Base-by-base conservation (phyloP, 2,888 invertebrate genomes). In the Cacoxenus indagator region DNA sequence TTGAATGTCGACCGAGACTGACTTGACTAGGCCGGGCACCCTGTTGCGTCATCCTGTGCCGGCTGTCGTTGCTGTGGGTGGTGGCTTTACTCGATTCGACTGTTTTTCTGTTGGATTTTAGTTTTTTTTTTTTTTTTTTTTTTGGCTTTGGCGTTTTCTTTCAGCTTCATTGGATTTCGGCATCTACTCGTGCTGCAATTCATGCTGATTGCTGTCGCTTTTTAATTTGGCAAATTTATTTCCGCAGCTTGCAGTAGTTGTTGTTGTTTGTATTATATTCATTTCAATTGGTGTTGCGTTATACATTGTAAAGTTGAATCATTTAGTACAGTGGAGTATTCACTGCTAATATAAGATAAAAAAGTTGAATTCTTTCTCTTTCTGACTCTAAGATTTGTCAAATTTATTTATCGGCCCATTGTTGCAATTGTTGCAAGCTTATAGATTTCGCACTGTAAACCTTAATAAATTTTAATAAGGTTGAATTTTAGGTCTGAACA, bases 221-320 rank as follows among this genome's bases (percentile, higher is more conserved):
- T 84, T 84, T 83, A 85, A 85, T 85, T 81, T 82, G 80, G 75
- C 78, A 77, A 82, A 84, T 85, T 84, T 84, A 84, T 84, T 83
- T 78, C 78, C 76, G 75, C 72, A 71, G 73, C 71, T 72, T 75
- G 73, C 79, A 80, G 82, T 81, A 79, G 82, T 78, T 74, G 73
- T 70, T 59, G 66, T 62, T 68, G 71, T 68, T 68, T 69, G 9
- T 48, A 8, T 51, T 22, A 9, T 51, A 51, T 51, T 51, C 22
- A 51, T 51, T 6, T 22, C 22, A 51, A 51, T 51, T 51, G 51
- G 48, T 51, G 17, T 51, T 51, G 19, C 22, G 9, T 51, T 51
- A 51, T 51, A 51, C 51, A 51, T 19, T 51, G 14, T 61, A 46
- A 17, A 70, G 73, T 75, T 76, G 76, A 76, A 73, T 76, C 75